phyloP scores from a whole-genome alignment of 2,888 invertebrate genomes.

The Lordiphosa fenestrarum region DNA sequence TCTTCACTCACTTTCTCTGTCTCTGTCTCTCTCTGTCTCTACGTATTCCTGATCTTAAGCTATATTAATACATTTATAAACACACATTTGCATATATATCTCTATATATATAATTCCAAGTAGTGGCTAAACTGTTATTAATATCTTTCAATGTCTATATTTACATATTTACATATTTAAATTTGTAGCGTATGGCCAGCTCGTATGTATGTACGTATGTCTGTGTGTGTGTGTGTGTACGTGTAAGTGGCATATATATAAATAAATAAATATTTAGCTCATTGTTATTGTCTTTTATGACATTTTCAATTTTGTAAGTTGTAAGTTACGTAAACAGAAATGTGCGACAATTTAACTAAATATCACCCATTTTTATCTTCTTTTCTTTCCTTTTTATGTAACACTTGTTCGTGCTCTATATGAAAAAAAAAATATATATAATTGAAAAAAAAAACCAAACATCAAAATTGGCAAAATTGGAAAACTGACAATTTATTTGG shows the following conservation, averaged over 20 bases:
- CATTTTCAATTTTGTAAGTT: conserved; percentile 68
- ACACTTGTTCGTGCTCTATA: conserved; percentile 74
- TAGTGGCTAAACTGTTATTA: conserved; percentile 68
- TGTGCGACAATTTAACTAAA: conserved; percentile 73
- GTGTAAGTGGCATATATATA: conserved; percentile 29
- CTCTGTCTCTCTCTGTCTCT: conserved; percentile 9
- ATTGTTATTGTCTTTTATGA: conserved; percentile 54
- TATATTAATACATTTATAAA: conserved; percentile 3
- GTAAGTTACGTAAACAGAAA: conserved; percentile 57
- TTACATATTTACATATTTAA: conserved; percentile 23
- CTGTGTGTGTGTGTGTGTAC: conserved; percentile 34
- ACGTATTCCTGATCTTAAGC: conserved; percentile 10
- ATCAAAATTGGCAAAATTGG: conserved; percentile 76
- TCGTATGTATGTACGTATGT: conserved; percentile 36
- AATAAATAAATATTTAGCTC: conserved; percentile 55
- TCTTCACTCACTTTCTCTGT: neutral
- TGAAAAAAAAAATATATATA: conserved; percentile 54
- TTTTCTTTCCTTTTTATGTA: conserved; percentile 73
- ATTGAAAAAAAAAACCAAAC: conserved; percentile 57
- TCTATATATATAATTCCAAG: conserved; percentile 43
- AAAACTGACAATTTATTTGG: conserved; percentile 59
- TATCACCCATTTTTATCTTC: conserved; percentile 76
- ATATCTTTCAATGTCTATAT: conserved; percentile 66
- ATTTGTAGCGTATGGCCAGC: conserved; percentile 55
- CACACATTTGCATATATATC: conserved; percentile 12